Conservation (phyloP, 2,113 vertebrate species). For the Oncorhynchus kisutch region DNA sequence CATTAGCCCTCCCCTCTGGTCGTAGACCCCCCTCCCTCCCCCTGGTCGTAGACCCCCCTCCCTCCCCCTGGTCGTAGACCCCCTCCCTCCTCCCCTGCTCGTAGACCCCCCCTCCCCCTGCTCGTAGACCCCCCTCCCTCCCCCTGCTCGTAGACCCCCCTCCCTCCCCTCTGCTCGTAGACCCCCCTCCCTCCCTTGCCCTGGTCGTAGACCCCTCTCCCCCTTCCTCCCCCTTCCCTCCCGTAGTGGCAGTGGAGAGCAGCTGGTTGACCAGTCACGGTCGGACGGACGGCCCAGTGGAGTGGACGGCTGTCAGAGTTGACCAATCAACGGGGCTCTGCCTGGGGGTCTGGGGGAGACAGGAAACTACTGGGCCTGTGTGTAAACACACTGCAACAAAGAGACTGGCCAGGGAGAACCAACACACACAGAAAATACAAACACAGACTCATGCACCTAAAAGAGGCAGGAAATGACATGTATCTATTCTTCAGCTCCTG, state of each 20-base stretch:
- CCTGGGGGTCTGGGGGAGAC: slow-evolving; percentile 71
- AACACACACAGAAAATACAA: slow-evolving; percentile 22
- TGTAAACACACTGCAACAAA: slow-evolving; percentile 81
- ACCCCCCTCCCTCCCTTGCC: slow-evolving; percentile 11
- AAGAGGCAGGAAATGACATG: slow-evolving; percentile 56
- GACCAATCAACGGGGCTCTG: slow-evolving; percentile 66
- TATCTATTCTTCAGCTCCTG: neutral
- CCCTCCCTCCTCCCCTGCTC: too few species aligned
- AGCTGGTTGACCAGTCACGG: slow-evolving; percentile 76
- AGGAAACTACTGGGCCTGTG: slow-evolving; percentile 82
- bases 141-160: too few species aligned
- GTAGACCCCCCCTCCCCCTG: slow-evolving; percentile 3
- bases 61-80: too few species aligned
- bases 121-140: too few species aligned
- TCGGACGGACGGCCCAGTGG: slow-evolving; percentile 49
- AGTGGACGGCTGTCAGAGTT: slow-evolving; percentile 56
- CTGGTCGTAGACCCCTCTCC: too few species aligned
- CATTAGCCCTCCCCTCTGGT: too few species aligned
- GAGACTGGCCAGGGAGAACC: slow-evolving; percentile 74
- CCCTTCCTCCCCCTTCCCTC: neutral
- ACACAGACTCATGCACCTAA: slow-evolving; percentile 15
- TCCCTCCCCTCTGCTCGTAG: too few species aligned
- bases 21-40: too few species aligned
- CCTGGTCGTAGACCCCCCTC: too few species aligned
- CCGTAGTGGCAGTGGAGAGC: slow-evolving; percentile 65